Base-by-base conservation (phyloP, 1,140 invertebrate genomes). In the Bombus confusus region DNA sequence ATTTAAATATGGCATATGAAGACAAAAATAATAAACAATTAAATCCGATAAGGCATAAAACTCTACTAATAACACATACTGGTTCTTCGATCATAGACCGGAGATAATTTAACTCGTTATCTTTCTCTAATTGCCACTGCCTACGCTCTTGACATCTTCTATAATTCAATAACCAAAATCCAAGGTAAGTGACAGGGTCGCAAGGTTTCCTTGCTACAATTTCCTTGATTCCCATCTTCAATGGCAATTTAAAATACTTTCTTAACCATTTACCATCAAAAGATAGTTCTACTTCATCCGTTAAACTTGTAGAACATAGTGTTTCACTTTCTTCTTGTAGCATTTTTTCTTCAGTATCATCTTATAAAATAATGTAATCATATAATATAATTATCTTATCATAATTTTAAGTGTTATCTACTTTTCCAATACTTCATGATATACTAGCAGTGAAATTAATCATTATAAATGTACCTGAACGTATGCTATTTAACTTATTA, bases 141-240 rank as follows among this genome's bases (percentile, higher is more conserved):
- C 28, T 34, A 12, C 64, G 43, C 28, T 89, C 86, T 25, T 85
- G 71, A n/a, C 15, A 72, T 80, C 43, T 88, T 83, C 69, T 80
- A 25, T 91, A 89, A 86, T 89, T 73, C 43, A 89, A 39, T 2
- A 91, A 79, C 88, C 88, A 91, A 64, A 87, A 88, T 41, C 81
- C 90, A 18, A 91, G 72, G 59, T 88, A 90, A 41, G 39, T 25
- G 12, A 91, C 66, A 8, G 90, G 88, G 57, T 91, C 90, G 10
- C 13, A 59, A 57, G 90, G 90, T 41, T 84, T 89, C 43, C 77
- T 89, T 10, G 80, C 37, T 15, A 85, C 52, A 6, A 91, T 86
- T 64, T 91, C 88, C 47, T 82, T 89, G 10, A 91, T 71, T 25
- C 83, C 90, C 78, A 86, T 80, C 72, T 47, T 85, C 15, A 91